A percentile compares a stretch with the other conserved stretches of the same genome.
phyloP scores from a whole-genome alignment of 1,140 invertebrate species.

The Aethina tumida region DNA sequence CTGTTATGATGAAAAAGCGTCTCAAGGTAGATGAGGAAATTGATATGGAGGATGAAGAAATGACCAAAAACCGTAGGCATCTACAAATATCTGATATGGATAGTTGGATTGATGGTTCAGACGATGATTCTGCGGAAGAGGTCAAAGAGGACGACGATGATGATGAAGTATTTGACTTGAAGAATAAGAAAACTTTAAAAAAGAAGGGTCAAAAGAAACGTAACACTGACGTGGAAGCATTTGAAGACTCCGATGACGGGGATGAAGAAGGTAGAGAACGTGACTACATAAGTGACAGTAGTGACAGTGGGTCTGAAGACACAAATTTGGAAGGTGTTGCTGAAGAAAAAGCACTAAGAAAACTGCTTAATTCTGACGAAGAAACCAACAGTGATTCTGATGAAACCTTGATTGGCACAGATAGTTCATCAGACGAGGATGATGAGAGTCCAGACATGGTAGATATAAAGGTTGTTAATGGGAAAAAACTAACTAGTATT shows the following conservation, averaged over 20 bases:
- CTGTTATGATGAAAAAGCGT: slow-evolving; percentile 58
- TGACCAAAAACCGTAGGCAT: slow-evolving; percentile 39
- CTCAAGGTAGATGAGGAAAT: slow-evolving; percentile 64
- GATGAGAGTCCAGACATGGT: slow-evolving; percentile 46
- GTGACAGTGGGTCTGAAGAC: slow-evolving; percentile 66
- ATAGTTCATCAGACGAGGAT: slow-evolving; percentile 64
- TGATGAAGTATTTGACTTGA: no score
- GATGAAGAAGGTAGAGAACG: slow-evolving; percentile 88
- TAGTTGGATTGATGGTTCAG: no score
- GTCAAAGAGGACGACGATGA: no score
- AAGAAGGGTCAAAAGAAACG: slow-evolving; percentile 66
- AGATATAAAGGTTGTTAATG: slow-evolving; percentile 41
- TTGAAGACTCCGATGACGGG: slow-evolving; percentile 94
- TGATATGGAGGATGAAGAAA: slow-evolving; percentile 60
- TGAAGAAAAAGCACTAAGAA: slow-evolving; percentile 74
- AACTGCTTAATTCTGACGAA: slow-evolving; percentile 82
- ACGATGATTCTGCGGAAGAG: no score
- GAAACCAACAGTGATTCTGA: slow-evolving; percentile 72
- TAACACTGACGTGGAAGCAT: slow-evolving; percentile 74
- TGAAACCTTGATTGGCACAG: slow-evolving; percentile 63
- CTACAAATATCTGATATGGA: no score
- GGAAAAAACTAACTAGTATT: slow-evolving; percentile 32
- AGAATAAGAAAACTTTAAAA: neutral
- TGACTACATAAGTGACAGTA: slow-evolving; percentile 80
- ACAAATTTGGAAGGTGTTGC: slow-evolving; percentile 50